These are phyloP conservation scores for Sander lucioperca DNA, from an alignment of 2,113 vertebrate species.

Conservation along the genomic window DNA sequence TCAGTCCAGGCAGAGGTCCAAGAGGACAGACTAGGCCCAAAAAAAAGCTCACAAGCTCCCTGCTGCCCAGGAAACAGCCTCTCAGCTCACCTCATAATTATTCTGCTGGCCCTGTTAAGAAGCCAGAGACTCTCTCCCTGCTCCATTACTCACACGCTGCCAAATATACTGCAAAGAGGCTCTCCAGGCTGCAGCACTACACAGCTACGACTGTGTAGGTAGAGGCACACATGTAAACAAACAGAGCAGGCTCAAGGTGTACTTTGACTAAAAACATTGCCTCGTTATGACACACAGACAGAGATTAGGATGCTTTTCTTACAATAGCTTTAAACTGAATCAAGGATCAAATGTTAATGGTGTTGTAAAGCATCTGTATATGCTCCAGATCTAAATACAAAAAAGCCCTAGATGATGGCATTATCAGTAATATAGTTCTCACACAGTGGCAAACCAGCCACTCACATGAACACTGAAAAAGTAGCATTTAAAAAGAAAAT, in stretches of 20 bases:
- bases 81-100: slow-evolving; percentile 75
- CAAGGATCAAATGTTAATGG: neutral
- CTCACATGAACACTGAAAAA: slow-evolving; percentile 11
- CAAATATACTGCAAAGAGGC: slow-evolving; percentile 62
- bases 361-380: neutral
- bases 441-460: slow-evolving; percentile 21
- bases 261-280: slow-evolving; percentile 16
- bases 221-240: slow-evolving; percentile 27
- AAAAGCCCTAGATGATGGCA: too few relatives aligned
- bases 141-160: slow-evolving; percentile 74
- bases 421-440: too few relatives aligned
- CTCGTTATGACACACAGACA: neutral
- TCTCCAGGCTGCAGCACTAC: slow-evolving; percentile 45
- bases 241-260: slow-evolving; percentile 28
- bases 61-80: slow-evolving; percentile 57
- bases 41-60: slow-evolving; percentile 56
- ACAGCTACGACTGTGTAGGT: slow-evolving; percentile 22
- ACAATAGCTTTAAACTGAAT: slow-evolving; percentile 13
- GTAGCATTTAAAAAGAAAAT: slow-evolving; percentile 29
- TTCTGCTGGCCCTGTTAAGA: slow-evolving; percentile 71
- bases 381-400: slow-evolving; percentile 3
- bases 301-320: slow-evolving; percentile 8
- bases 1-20: slow-evolving; percentile 60
- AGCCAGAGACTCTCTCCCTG: slow-evolving; percentile 62
- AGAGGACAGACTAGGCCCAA: slow-evolving; percentile 35